phyloP scores from a whole-genome alignment of 2,888 invertebrate species.

The Arctia plantaginis region DNA sequence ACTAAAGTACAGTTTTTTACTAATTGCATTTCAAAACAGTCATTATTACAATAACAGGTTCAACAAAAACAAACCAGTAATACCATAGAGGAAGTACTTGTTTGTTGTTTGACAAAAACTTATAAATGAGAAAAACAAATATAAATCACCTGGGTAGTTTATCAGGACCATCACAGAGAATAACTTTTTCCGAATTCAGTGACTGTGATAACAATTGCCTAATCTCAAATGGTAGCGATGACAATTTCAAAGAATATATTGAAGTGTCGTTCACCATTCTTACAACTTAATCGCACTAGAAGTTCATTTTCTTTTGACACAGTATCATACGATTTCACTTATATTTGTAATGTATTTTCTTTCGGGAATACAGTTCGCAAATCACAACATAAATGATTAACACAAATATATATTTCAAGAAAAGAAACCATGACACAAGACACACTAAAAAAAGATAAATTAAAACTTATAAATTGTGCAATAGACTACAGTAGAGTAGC shows the following conservation, averaged over 20 bases:
- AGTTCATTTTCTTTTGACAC: slow-evolving; percentile 29
- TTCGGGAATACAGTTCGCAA: neutral
- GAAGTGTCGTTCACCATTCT: slow-evolving; percentile 59
- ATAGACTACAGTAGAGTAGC: neutral
- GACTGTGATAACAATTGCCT: slow-evolving; percentile 85
- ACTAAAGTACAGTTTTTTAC: neutral
- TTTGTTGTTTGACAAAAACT: neutral
- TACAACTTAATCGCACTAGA: slow-evolving; percentile 19
- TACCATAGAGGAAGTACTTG: neutral
- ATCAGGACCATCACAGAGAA: slow-evolving; percentile 85
- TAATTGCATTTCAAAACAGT: neutral
- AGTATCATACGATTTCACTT: slow-evolving; percentile 18
- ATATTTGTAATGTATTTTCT: neutral
- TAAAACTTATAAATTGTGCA: neutral
- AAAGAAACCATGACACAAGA: neutral
- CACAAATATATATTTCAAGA: neutral
- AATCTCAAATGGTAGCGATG: slow-evolving; percentile 76
- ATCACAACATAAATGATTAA: neutral
- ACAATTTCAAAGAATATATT: slow-evolving; percentile 72
- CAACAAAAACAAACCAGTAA: neutral
- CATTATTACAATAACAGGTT: neutral
- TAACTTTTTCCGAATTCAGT: slow-evolving; percentile 89
- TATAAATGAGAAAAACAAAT: slow-evolving; percentile 3
- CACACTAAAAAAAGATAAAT: neutral
- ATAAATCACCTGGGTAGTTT: slow-evolving; percentile 64